Evolutionary conservation across 2,113 vertebrate species (phyloP), one percentile per base, ranked within the genome.

Genomic region (Thymallus thymallus): DNA sequence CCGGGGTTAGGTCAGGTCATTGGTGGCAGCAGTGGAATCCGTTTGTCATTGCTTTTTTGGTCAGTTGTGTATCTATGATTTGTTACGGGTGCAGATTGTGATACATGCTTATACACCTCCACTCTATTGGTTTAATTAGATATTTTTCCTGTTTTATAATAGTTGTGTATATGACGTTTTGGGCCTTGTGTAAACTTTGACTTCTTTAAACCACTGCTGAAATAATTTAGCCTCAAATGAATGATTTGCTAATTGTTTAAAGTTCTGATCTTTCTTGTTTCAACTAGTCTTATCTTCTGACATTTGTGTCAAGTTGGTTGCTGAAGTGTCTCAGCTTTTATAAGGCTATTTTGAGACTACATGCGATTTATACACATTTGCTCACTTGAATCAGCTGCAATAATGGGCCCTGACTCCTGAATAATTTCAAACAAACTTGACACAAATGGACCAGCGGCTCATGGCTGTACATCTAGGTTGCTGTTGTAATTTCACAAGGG

Each of bases 301-400:
- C 29, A 16, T 66, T 66, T 69, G 68, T 55, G 68, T 69, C 22
- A 26, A 55, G 68, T 51, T 48, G 24, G 22, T 24, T 51, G n/a
- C 32, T 48, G 12, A 69, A 48, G 41, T 2, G 63, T 30, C 2
- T 30, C 18, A 3, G 16, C 18, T 60, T n/a, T 60, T 22, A 22
- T 23, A n/a, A 60, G n/a, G n/a, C 20, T 22, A 60, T 60, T 22
- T 60, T 51, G 16, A 51, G 48, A 51, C 16, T 51, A 51, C 48
- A 51, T 3, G 16, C 16, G 16, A 51, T 16, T 29, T 16, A 51
- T 51, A 18, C 48, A 51, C 12, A 22, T 60, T 60, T 60, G 7
- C n/a, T 60, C 20, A 16, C 56, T 60, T 16, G 16, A 60, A n/a
- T 60, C 56, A 60, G n/a, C n/a, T 23, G n/a, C 6, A 20, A 14